phyloP scores from a whole-genome alignment of 1,140 invertebrate species.

The Cryptotermes secundus region DNA sequence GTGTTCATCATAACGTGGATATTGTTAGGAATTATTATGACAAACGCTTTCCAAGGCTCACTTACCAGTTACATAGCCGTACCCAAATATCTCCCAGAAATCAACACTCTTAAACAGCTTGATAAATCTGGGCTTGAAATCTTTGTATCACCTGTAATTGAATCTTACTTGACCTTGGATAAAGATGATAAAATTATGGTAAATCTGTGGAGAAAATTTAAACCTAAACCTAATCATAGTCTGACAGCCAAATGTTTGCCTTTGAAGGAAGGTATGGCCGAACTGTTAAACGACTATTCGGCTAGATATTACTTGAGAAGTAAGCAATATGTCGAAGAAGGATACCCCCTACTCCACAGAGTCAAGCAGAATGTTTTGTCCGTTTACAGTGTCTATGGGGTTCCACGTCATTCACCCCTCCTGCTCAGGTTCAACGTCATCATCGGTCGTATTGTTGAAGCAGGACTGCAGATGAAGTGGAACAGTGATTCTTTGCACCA shows the following conservation, averaged over 20 bases:
- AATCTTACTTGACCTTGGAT: constrained; percentile 42
- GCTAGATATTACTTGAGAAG: not conserved
- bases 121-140: constrained; percentile 45
- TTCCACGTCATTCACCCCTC: constrained; percentile 41
- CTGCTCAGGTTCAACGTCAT: constrained; percentile 39
- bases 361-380: constrained; percentile 48
- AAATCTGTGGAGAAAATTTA: not conserved
- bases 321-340: constrained; percentile 35
- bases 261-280: not conserved
- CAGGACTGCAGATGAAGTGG: constrained; percentile 45
- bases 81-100: constrained; percentile 45
- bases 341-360: constrained; percentile 44
- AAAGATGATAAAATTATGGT: not conserved
- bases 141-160: constrained; percentile 38
- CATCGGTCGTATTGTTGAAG: constrained; percentile 42
- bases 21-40: constrained; percentile 45
- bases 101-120: constrained; percentile 45
- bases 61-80: constrained; percentile 44
- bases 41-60: constrained; percentile 42
- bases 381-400: constrained; percentile 45
- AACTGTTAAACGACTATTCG: not conserved
- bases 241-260: not conserved
- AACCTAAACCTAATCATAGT: not conserved
- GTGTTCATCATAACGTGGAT: constrained; percentile 44
- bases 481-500: constrained; percentile 35